These are phyloP conservation scores for Anorthoa munda DNA, from an alignment of 2,888 invertebrate genomes.

Conservation along the genomic window DNA sequence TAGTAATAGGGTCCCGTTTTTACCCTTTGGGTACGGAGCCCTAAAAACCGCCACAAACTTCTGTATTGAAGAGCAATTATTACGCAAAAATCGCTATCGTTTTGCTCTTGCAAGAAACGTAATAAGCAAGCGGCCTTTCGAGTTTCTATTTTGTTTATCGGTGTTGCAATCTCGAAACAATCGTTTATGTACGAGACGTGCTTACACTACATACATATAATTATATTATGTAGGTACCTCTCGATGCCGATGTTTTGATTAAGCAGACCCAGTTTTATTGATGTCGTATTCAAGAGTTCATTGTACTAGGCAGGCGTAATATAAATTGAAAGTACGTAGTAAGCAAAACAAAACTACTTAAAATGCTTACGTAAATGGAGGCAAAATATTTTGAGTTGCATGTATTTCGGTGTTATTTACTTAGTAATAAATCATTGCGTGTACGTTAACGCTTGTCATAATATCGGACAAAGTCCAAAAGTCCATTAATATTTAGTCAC, in stretches of 20 bases:
- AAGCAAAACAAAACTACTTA: constrained; percentile 32
- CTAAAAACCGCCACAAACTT: too few species aligned
- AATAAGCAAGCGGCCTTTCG: background rate
- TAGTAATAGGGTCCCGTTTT: too few species aligned
- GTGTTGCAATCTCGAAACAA: constrained; percentile 49
- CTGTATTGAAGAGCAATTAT: too few species aligned
- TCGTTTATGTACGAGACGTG: constrained; percentile 33
- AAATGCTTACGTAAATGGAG: constrained; percentile 9
- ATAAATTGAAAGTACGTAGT: constrained; percentile 39
- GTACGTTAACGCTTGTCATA: background rate
- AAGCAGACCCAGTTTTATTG: constrained; percentile 48
- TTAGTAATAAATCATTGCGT: constrained; percentile 1
- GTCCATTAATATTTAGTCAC: background rate
- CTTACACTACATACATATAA: constrained; percentile 33
- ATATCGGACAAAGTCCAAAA: constrained; percentile 17
- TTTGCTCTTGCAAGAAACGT: too few species aligned
- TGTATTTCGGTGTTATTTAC: constrained; percentile 1
- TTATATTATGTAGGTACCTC: constrained; percentile 18
- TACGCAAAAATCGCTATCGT: too few species aligned
- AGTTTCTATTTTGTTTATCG: constrained; percentile 34
- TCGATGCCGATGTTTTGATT: constrained; percentile 29
- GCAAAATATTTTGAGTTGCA: constrained; percentile 17
- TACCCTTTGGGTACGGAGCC: too few species aligned
- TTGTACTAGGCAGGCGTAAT: constrained; percentile 50
- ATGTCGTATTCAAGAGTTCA: constrained; percentile 53